Evolutionary conservation across 2,797 vertebrate genomes (phyloP).

Genomic region (Parauchenoglanis punctatus): DNA sequence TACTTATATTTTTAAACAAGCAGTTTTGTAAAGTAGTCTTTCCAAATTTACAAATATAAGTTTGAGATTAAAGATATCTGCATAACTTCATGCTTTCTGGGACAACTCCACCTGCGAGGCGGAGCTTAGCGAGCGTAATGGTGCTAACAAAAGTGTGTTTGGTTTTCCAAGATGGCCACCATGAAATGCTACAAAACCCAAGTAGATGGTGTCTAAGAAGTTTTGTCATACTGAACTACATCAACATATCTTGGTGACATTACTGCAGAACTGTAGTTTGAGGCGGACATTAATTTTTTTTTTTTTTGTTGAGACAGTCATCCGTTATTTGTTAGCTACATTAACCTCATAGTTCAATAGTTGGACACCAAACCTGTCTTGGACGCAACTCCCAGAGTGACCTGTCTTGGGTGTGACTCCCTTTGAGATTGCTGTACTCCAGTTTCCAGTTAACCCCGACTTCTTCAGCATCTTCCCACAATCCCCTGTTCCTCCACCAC

Average conservation of each 20-base stretch:
- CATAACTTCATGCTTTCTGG: neutral
- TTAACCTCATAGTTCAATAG: neutral
- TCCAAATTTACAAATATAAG: neutral
- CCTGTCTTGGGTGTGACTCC: too few species aligned
- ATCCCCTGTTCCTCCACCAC: neutral
- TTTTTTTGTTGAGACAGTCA: neutral
- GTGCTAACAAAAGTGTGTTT: neutral
- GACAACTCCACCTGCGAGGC: neutral
- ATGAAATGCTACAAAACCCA: too few species aligned
- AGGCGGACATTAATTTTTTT: neutral
- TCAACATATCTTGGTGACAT: neutral
- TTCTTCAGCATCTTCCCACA: conserved; percentile 44
- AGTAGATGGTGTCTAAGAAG: neutral
- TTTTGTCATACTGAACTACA: neutral
- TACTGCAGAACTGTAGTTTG: neutral
- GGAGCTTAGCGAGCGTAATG: neutral
- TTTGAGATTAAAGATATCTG: neutral
- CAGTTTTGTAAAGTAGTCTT: neutral
- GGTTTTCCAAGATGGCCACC: neutral
- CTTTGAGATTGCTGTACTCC: neutral
- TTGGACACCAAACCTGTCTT: neutral
- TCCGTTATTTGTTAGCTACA: neutral
- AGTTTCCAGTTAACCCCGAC: conserved; percentile 79
- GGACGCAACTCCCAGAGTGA: too few species aligned
- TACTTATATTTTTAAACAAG: neutral